A percentile compares a stretch with the other conserved stretches of the same genome.
Evolutionary conservation across 2,113 vertebrate species (phyloP).

Genomic region (zebrafish (Danio rerio)): DNA sequence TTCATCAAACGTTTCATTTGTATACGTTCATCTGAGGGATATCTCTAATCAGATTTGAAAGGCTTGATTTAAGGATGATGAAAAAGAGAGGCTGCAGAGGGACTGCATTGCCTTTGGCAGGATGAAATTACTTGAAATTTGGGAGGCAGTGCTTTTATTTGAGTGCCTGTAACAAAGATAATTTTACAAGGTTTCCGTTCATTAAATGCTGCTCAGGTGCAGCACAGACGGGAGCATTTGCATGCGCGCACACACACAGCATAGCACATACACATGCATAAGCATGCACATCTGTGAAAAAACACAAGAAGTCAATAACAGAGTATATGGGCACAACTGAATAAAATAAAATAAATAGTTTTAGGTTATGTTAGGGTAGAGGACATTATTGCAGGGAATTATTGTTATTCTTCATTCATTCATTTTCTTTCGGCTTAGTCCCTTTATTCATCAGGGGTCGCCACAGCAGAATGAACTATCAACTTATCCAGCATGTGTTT

Average conservation of each 20-base stretch:
- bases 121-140: constrained; percentile 50
- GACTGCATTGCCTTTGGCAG: constrained; percentile 47
- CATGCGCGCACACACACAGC: constrained; percentile 8
- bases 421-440: too few relatives aligned
- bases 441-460: too few relatives aligned
- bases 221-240: constrained; percentile 34
- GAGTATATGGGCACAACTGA: neutral
- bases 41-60: constrained; percentile 62
- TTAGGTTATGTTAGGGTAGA: too few relatives aligned
- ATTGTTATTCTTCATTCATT: too few relatives aligned
- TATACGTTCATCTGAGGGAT: constrained; percentile 54
- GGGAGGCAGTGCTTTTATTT: constrained; percentile 60
- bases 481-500: too few relatives aligned
- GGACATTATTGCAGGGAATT: too few relatives aligned
- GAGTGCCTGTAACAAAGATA: constrained; percentile 63
- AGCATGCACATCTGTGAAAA: neutral
- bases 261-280: constrained; percentile 21
- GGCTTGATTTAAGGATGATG: constrained; percentile 69
- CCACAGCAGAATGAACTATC: too few relatives aligned
- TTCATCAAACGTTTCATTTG: constrained; percentile 59
- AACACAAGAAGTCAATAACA: neutral
- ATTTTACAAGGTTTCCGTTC: constrained; percentile 70
- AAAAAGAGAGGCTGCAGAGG: constrained; percentile 47
- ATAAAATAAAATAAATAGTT: neutral
- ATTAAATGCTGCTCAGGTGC: constrained; percentile 66